Conservation (phyloP, 2,888 invertebrate species). For the Scaptomyza parva region DNA sequence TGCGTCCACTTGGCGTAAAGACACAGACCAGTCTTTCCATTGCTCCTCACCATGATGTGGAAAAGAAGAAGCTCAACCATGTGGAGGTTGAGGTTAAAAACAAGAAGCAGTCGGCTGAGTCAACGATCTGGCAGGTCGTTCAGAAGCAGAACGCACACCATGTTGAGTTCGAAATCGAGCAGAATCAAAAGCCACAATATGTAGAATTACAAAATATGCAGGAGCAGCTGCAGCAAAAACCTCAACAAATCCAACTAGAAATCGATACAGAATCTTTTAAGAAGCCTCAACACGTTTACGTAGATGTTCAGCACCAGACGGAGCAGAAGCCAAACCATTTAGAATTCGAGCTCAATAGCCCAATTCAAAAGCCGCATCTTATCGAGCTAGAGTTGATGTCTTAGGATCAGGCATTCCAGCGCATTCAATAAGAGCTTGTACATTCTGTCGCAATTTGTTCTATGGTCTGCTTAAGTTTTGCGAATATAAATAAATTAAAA, state of each 20-base stretch:
- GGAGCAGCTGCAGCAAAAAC: not conserved
- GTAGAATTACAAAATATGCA: not conserved
- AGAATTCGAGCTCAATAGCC: conserved; percentile 16
- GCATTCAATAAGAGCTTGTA: conserved; percentile 20
- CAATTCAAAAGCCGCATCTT: conserved; percentile 3
- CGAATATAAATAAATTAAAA: not conserved
- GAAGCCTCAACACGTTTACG: not conserved
- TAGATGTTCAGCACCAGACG: conserved; percentile 1
- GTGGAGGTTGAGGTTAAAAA: not conserved
- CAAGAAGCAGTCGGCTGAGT: not conserved
- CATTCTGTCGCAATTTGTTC: conserved; percentile 7
- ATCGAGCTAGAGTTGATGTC: conserved; percentile 22
- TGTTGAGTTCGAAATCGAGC: conserved; percentile 13
- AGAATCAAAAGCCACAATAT: not conserved
- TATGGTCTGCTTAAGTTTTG: conserved; percentile 14
- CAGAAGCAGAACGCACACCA: conserved; percentile 16
- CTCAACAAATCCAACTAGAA: not conserved
- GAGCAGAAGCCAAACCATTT: conserved; percentile 2
- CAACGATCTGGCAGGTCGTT: conserved; percentile 16
- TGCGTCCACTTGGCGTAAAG: conserved; percentile 43
- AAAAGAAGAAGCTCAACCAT: not conserved
- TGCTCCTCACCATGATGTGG: conserved; percentile 9
- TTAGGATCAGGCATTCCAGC: conserved; percentile 8
- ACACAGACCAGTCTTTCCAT: no score
- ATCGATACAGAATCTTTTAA: not conserved